phyloP scores from a whole-genome alignment of 2,888 invertebrate species.

The Linyphia triangularis region DNA sequence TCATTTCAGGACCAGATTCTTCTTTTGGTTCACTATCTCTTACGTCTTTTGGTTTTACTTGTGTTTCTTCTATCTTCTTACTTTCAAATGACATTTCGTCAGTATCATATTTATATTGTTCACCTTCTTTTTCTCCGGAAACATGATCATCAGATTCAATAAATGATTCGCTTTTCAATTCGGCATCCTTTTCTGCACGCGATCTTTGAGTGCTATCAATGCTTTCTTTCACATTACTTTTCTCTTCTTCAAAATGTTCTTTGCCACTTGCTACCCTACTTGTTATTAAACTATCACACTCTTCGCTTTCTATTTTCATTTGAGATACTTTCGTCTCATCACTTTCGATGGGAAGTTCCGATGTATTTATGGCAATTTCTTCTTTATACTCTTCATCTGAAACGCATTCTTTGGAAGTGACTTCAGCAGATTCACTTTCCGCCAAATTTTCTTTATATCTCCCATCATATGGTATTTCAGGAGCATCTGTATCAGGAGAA shows the following conservation, averaged over 20 bases:
- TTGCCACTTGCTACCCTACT: conserved; percentile 1
- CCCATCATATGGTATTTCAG: conserved; percentile 65
- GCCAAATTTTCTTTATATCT: conserved; percentile 39
- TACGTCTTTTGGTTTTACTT: not conserved
- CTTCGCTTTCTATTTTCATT: not conserved
- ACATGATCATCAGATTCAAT: not conserved
- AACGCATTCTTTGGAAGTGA: not conserved
- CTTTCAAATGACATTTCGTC: not conserved
- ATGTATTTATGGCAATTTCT: not conserved
- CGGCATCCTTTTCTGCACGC: not conserved
- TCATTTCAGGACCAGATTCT: not conserved
- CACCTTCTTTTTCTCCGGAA: not conserved
- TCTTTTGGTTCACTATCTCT: conserved; percentile 1
- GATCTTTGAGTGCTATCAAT: not conserved
- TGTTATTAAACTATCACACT: not conserved
- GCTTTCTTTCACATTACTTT: not conserved
- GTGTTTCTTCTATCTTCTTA: no score
- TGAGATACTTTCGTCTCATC: conserved; percentile 6
- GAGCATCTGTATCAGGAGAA: conserved; percentile 63
- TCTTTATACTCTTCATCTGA: not conserved
- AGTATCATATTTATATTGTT: not conserved
- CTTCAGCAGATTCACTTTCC: not conserved
- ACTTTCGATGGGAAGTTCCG: not conserved
- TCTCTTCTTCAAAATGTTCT: not conserved
- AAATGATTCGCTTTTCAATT: not conserved